Percentiles rank a stretch among this genome's conserved stretches.
Conservation (phyloP, 2,113 vertebrate genomes). For the Cynopterus brachyotis region DNA sequence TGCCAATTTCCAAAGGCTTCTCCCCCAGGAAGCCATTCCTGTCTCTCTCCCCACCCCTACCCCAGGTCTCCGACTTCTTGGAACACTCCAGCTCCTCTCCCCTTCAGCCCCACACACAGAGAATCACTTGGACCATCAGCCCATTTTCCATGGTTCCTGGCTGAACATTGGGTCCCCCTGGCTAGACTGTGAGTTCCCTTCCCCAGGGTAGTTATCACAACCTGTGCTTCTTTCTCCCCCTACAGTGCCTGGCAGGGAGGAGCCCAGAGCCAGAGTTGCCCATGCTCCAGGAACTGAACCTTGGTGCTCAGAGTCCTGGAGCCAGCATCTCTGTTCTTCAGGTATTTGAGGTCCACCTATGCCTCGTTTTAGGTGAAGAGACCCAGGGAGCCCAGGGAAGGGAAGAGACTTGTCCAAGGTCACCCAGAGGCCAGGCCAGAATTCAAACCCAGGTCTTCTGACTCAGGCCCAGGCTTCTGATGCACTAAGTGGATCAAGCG, state of each 20-base stretch:
- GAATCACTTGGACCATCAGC: slow-evolving; percentile 59
- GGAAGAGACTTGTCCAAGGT: background rate
- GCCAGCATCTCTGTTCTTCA: background rate
- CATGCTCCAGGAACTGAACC: background rate
- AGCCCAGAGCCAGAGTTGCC: slow-evolving; percentile 8
- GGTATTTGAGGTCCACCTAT: background rate
- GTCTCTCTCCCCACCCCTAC: background rate
- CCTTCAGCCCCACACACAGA: background rate
- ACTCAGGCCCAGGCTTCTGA: background rate
- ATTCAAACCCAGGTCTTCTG: slow-evolving; percentile 2
- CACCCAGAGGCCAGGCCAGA: background rate
- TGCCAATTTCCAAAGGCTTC: slow-evolving; percentile 37
- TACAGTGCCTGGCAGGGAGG: slow-evolving; percentile 39
- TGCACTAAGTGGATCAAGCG: background rate
- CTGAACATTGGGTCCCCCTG: slow-evolving; percentile 70
- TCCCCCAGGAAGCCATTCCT: slow-evolving; percentile 54
- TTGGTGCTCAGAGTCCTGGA: background rate
- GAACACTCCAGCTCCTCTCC: background rate
- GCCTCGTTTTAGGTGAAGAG: background rate
- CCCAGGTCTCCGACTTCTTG: background rate
- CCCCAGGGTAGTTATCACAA: slow-evolving; percentile 32
- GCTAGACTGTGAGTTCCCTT: slow-evolving; percentile 16
- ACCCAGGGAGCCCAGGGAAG: background rate
- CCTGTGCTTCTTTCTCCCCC: background rate
- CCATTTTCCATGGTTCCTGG: slow-evolving; percentile 75